A percentile compares a stretch with the other conserved stretches of the same genome.
Evolutionary conservation across 2,797 vertebrate species (phyloP).

Genomic region (Sardinella longiceps): DNA sequence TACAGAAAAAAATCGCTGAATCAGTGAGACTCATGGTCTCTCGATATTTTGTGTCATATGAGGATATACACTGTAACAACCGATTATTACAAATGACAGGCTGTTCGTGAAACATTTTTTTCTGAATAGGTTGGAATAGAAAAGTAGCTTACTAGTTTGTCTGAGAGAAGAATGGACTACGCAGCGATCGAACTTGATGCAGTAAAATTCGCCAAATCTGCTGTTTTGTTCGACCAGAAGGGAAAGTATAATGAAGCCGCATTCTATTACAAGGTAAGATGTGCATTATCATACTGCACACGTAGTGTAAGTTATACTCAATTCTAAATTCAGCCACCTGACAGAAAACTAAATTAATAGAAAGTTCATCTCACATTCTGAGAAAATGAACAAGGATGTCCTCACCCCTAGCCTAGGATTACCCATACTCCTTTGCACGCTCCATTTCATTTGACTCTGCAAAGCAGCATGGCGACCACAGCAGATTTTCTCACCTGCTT

Average conservation of each 20-base stretch:
- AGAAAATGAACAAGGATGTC: too few relatives aligned
- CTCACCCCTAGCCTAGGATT: too few relatives aligned
- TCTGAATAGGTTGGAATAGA: neutral
- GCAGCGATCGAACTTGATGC: slow-evolving; percentile 87
- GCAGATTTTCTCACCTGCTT: too few relatives aligned
- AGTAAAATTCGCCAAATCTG: slow-evolving; percentile 90
- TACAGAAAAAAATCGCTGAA: too few relatives aligned
- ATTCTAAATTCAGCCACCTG: too few relatives aligned
- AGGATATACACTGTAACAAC: neutral
- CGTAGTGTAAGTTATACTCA: too few relatives aligned
- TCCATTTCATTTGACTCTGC: too few relatives aligned
- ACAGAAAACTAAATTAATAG: neutral
- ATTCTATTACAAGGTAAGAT: slow-evolving; percentile 93
- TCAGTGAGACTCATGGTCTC: neutral
- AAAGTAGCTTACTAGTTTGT: neutral
- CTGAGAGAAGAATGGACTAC: slow-evolving; percentile 79
- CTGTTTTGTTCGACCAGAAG: slow-evolving; percentile 87
- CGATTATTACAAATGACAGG: slow-evolving; percentile 19
- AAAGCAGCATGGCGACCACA: too few relatives aligned
- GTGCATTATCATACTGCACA: neutral
- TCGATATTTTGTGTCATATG: neutral
- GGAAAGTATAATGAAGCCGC: slow-evolving; percentile 92
- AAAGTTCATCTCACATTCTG: slow-evolving; percentile 4
- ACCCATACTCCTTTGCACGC: too few relatives aligned
- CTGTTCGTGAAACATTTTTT: neutral